Percentiles rank a stretch among this genome's conserved stretches.
Evolutionary conservation across 2,113 vertebrate genomes (phyloP).

Genomic region (Damaliscus lunatus): DNA sequence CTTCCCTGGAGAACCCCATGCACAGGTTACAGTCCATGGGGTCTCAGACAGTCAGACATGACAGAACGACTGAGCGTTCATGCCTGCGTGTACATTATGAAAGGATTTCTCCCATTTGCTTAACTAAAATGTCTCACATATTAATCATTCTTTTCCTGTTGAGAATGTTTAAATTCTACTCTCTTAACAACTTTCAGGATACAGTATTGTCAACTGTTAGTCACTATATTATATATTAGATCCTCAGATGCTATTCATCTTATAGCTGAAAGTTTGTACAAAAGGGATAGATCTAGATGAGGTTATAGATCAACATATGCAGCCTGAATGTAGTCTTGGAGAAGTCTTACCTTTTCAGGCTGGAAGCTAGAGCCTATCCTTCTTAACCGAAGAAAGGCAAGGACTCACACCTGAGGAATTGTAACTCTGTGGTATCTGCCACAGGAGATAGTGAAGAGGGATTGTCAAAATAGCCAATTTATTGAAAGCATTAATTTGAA

Average conservation of each 20-base stretch:
- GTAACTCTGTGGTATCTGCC: neutral
- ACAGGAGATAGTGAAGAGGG: too few species aligned
- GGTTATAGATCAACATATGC: neutral
- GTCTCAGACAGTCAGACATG: neutral
- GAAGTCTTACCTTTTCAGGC: neutral
- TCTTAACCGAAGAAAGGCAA: neutral
- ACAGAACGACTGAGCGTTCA: neutral
- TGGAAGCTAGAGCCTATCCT: neutral
- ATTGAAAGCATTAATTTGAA: neutral
- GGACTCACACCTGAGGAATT: neutral
- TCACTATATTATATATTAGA: neutral
- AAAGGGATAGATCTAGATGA: neutral
- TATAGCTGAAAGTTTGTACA: neutral
- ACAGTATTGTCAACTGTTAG: neutral
- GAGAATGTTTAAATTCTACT: neutral
- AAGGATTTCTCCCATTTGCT: neutral
- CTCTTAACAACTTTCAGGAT: neutral
- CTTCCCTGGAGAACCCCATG: neutral
- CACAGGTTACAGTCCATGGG: neutral
- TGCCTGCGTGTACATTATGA: neutral
- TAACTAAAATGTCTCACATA: neutral
- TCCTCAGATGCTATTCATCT: neutral
- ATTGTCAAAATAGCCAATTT: neutral
- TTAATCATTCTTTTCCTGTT: neutral
- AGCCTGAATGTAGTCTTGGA: neutral